phyloP scores from a whole-genome alignment of 2,888 invertebrate genomes.

The Hanleya hanleyi region DNA sequence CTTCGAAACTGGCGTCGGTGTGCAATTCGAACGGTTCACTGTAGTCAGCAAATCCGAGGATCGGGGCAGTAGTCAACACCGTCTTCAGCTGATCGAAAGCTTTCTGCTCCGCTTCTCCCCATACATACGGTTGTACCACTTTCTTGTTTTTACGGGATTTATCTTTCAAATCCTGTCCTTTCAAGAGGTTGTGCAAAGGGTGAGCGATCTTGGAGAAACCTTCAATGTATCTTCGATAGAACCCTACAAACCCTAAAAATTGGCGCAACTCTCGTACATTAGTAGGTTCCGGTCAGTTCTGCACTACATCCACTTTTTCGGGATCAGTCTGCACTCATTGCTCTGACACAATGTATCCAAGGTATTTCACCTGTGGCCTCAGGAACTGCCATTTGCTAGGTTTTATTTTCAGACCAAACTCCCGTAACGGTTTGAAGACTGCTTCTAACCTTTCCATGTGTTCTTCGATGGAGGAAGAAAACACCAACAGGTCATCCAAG shows the following conservation, averaged over 20 bases:
- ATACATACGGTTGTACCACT: too few relatives aligned
- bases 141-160: too few relatives aligned
- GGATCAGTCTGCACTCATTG: slow-evolving; percentile 18
- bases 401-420: slow-evolving; percentile 31
- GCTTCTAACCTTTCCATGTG: slow-evolving; percentile 23
- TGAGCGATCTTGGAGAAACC: slow-evolving; percentile 19
- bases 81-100: too few relatives aligned
- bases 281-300: slow-evolving; percentile 24
- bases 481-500: slow-evolving; percentile 22
- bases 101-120: too few relatives aligned
- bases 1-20: too few relatives aligned
- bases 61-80: too few relatives aligned
- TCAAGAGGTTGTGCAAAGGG: slow-evolving; percentile 19
- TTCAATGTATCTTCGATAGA: slow-evolving; percentile 31
- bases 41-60: too few relatives aligned
- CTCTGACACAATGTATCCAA: slow-evolving; percentile 33
- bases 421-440: slow-evolving; percentile 19
- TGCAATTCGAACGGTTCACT: too few relatives aligned
- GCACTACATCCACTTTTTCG: slow-evolving; percentile 16
- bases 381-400: slow-evolving; percentile 30
- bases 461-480: slow-evolving; percentile 23
- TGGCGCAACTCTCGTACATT: slow-evolving; percentile 19
- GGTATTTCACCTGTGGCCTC: slow-evolving; percentile 24
- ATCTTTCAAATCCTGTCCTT: background rate
- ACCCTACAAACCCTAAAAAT: slow-evolving; percentile 30